Evolutionary conservation across 2,113 vertebrate species (phyloP).

Genomic region (Eptesicus fuscus): DNA sequence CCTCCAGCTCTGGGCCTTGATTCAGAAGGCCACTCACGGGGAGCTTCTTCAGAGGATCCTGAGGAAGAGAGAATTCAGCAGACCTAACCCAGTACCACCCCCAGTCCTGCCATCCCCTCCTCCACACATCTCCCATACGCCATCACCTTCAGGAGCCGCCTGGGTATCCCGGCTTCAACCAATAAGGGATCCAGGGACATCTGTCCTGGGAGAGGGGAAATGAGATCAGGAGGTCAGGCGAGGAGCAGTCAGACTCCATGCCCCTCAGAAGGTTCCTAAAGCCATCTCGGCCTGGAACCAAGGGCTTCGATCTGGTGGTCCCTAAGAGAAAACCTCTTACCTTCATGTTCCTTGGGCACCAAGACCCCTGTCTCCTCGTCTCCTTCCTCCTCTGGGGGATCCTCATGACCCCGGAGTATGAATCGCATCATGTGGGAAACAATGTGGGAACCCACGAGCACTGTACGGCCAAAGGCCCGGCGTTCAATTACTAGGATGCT

Average conservation of each 20-base stretch:
- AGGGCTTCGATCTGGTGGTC: background rate
- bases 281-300: background rate
- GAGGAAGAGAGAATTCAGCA: background rate
- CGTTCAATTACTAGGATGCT: slow-evolving; percentile 92
- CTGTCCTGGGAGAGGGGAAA: background rate
- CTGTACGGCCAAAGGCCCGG: slow-evolving; percentile 88
- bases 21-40: slow-evolving; percentile 65
- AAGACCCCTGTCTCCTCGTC: slow-evolving; percentile 73
- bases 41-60: slow-evolving; percentile 86
- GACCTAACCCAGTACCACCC: background rate
- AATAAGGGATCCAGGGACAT: background rate
- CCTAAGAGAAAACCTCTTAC: slow-evolving; percentile 64
- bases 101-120: background rate
- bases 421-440: slow-evolving; percentile 90
- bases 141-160: slow-evolving; percentile 42
- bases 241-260: background rate
- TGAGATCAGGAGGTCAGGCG: background rate
- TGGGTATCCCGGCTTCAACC: background rate
- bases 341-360: slow-evolving; percentile 25
- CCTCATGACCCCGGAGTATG: slow-evolving; percentile 80
- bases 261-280: background rate
- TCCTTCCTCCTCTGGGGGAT: slow-evolving; percentile 79
- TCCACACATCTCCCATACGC: fast-evolving
- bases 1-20: slow-evolving; percentile 84
- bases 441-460: slow-evolving; percentile 90